Conservation (phyloP, 2,888 invertebrate genomes). For the Drosophila greeni region DNA sequence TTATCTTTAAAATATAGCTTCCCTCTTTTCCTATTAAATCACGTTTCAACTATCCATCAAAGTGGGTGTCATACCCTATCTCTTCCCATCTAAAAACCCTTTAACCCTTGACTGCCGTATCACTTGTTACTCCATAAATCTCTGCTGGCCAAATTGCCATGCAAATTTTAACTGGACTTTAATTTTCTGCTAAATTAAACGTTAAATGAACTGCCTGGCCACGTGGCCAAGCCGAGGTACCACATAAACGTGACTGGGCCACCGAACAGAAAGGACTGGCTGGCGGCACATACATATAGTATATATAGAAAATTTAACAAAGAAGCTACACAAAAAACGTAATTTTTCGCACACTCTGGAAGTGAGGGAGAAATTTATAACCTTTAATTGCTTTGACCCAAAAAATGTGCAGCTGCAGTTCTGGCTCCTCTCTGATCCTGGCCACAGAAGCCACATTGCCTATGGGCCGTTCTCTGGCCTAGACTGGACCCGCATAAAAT, state of each 20-base stretch:
- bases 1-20: not conserved
- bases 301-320: constrained; percentile 33
- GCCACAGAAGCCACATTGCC: constrained; percentile 70
- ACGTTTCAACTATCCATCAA: constrained; percentile 27
- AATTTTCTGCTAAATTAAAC: constrained; percentile 73
- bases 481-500: constrained; percentile 44
- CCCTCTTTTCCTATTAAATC: constrained; percentile 3
- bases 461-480: constrained; percentile 51
- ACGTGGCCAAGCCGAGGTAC: constrained; percentile 17
- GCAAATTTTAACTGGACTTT: constrained; percentile 73
- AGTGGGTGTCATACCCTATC: not conserved
- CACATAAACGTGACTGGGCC: constrained; percentile 53
- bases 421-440: constrained; percentile 29
- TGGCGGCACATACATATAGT: not conserved
- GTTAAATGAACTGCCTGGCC: constrained; percentile 66
- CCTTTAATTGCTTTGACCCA: constrained; percentile 75
- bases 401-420: constrained; percentile 62
- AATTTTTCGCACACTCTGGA: constrained; percentile 65
- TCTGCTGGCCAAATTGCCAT: constrained; percentile 55
- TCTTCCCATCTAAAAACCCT: not conserved
- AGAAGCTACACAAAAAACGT: constrained; percentile 47
- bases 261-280: not conserved
- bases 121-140: constrained; percentile 61
- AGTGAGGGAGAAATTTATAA: constrained; percentile 62
- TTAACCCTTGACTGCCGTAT: constrained; percentile 18